Evolutionary conservation across 2,888 invertebrate genomes (phyloP).

Genomic region (Sphecodes monilicornis): DNA sequence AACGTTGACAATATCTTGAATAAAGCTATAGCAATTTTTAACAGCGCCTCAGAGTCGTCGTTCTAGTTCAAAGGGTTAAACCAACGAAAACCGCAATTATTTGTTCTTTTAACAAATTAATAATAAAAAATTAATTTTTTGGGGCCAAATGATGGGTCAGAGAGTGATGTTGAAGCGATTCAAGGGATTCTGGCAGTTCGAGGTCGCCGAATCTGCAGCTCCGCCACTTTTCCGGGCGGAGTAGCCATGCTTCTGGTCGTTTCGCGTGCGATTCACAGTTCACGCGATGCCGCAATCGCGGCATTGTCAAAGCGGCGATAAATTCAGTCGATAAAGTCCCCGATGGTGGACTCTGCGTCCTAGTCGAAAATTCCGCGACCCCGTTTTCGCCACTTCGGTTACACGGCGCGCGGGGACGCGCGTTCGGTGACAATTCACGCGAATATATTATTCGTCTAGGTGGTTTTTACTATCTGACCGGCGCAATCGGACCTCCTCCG

Average conservation of each 20-base stretch:
- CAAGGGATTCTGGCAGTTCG: neutral
- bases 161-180: neutral
- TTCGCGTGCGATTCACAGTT: constrained; percentile 11
- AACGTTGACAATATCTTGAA: no score
- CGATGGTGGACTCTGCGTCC: constrained; percentile 1
- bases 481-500: neutral
- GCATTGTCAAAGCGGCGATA: constrained; percentile 21
- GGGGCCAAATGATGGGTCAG: neutral
- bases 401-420: neutral
- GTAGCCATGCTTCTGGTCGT: neutral
- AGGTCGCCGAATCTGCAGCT: neutral
- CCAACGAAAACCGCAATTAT: no score
- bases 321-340: constrained; percentile 14
- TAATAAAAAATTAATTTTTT: no score
- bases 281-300: constrained; percentile 13
- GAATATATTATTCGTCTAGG: constrained; percentile 27
- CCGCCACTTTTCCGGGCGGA: neutral
- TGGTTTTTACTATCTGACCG: constrained; percentile 14
- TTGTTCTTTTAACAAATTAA: no score
- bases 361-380: constrained; percentile 18
- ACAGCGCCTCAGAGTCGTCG: no score
- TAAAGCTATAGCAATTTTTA: no score
- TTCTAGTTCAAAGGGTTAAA: no score
- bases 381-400: neutral
- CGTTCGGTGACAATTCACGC: constrained; percentile 20